Percentiles rank a stretch among this genome's conserved stretches.
phyloP scores from a whole-genome alignment of 2,888 invertebrate species.

The Thalpophila matura region DNA sequence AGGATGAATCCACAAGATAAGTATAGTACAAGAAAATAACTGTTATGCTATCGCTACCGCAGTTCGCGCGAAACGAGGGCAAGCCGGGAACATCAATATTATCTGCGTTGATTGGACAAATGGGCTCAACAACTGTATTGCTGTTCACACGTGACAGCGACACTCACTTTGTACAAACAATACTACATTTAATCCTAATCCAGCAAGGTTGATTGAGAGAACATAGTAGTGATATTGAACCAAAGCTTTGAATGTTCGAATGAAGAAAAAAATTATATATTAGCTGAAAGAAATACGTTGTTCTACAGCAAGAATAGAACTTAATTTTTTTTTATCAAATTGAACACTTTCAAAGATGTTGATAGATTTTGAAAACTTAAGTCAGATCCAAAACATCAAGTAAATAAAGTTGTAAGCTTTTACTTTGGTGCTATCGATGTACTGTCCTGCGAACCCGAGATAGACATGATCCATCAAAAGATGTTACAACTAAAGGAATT shows the following conservation, averaged over 20 bases:
- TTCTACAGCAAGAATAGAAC: too few species aligned
- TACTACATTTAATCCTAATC: constrained; percentile 59
- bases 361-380: neutral
- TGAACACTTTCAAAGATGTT: neutral
- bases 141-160: constrained; percentile 62
- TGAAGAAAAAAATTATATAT: too few species aligned
- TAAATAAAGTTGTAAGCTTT: constrained; percentile 6
- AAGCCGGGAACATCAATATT: constrained; percentile 82
- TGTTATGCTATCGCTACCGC: constrained; percentile 73
- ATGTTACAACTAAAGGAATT: constrained; percentile 18
- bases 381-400: neutral
- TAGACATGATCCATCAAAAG: constrained; percentile 5
- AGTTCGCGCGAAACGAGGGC: constrained; percentile 76
- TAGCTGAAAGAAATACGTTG: too few species aligned
- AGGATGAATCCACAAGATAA: constrained; percentile 25
- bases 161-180: constrained; percentile 43
- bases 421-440: neutral
- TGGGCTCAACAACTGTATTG: constrained; percentile 73
- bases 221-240: neutral
- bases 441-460: neutral
- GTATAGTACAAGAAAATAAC: constrained; percentile 31
- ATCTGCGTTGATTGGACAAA: constrained; percentile 87
- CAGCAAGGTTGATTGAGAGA: constrained; percentile 43
- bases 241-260: neutral
- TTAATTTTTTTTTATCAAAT: too few species aligned